A percentile compares a stretch with the other conserved stretches of the same genome.
Conservation (phyloP, 2,888 invertebrate genomes). For the Phymatocera aterrima region DNA sequence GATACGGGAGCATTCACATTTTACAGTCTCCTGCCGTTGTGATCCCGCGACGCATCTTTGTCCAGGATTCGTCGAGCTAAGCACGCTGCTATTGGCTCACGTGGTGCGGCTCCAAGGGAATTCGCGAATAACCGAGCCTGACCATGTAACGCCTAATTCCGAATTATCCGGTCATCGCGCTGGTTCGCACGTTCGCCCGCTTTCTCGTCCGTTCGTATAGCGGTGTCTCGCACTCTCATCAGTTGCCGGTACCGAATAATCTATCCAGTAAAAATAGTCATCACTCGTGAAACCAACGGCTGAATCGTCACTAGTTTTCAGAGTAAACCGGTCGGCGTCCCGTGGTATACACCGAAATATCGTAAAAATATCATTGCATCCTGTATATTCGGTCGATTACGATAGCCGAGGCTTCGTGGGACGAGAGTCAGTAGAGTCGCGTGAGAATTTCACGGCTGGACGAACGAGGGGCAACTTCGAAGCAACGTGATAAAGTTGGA, state of each 20-base stretch:
- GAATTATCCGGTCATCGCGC: conserved; percentile 52
- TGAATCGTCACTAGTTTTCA: conserved; percentile 4
- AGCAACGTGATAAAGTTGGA: conserved; percentile 42
- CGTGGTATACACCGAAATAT: neutral
- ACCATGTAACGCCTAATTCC: conserved; percentile 39
- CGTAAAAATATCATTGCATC: conserved; percentile 9
- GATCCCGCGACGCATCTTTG: neutral
- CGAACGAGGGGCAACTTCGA: conserved; percentile 8
- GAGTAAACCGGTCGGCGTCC: conserved; percentile 25
- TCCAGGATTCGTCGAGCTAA: neutral
- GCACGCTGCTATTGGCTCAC: conserved; percentile 48
- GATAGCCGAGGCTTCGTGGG: neutral
- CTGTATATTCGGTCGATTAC: neutral
- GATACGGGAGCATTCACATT: neutral
- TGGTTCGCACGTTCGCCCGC: conserved; percentile 45
- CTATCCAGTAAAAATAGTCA: conserved; percentile 35
- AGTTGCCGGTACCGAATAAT: conserved; percentile 38
- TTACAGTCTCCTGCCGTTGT: too few species aligned
- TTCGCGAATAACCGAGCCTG: conserved; percentile 52
- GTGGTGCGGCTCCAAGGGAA: conserved; percentile 49
- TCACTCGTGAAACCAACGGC: conserved; percentile 24
- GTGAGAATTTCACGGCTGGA: conserved; percentile 11
- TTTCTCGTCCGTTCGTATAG: conserved; percentile 43
- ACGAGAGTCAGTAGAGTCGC: conserved; percentile 2
- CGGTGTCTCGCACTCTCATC: conserved; percentile 36